A percentile compares a stretch with the other conserved stretches of the same genome.
Conservation (phyloP, 2,797 vertebrate genomes). For the Botia almorhae region DNA sequence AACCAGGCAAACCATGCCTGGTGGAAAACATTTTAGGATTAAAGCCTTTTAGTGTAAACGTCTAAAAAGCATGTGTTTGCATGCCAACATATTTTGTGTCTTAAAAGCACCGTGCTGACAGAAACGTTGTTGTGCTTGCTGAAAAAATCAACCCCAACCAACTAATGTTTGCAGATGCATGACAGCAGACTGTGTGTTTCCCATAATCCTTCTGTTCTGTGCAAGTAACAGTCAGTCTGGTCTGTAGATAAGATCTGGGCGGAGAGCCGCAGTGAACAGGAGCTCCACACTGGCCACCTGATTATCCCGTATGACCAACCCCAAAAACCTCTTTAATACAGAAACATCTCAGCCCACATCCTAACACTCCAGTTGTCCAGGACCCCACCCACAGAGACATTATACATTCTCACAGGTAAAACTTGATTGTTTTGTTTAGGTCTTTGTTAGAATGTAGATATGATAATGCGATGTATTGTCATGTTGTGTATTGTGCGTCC, state of each 20-base stretch:
- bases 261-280: constrained; percentile 97
- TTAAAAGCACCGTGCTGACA: constrained; percentile 26
- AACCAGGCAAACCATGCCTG: neutral
- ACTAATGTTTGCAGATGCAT: constrained; percentile 36
- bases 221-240: constrained; percentile 34
- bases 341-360: constrained; percentile 89
- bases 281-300: constrained; percentile 97
- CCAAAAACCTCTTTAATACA: constrained; percentile 36
- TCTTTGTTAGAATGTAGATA: neutral
- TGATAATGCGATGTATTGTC: neutral
- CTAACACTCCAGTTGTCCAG: constrained; percentile 85
- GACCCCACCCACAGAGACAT: constrained; percentile 53
- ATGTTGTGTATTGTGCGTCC: no score
- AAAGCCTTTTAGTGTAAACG: neutral
- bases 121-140: constrained; percentile 24
- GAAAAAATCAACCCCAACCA: neutral
- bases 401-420: constrained; percentile 53
- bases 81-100: constrained; percentile 44
- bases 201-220: constrained; percentile 16
- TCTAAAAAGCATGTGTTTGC: constrained; percentile 49
- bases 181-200: constrained; percentile 1
- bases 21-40: neutral
- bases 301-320: constrained; percentile 84
- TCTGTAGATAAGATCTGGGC: constrained; percentile 92
- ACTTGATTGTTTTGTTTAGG: neutral